phyloP scores from a whole-genome alignment of 2,113 vertebrate genomes.

The Saccopteryx bilineata region DNA sequence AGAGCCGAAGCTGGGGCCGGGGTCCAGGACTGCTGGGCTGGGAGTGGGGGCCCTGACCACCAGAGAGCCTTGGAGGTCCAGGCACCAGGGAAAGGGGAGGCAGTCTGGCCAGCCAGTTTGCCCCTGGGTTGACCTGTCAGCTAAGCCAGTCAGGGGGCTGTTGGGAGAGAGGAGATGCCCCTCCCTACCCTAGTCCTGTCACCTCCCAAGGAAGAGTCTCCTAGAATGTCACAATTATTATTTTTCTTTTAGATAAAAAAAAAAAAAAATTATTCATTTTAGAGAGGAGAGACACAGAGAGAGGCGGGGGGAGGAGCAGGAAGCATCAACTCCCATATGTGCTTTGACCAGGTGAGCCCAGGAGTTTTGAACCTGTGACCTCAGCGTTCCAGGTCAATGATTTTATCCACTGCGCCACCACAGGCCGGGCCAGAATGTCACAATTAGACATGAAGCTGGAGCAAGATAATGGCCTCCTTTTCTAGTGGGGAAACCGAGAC shows the following conservation, averaged over 20 bases:
- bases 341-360: too few relatives aligned
- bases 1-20: background rate
- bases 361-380: too few relatives aligned
- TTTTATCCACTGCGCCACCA: too few relatives aligned
- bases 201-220: background rate
- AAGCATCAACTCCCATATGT: too few relatives aligned
- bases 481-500: constrained; percentile 14
- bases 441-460: background rate
- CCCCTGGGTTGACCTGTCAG: background rate
- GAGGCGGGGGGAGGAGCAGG: too few relatives aligned
- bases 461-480: background rate
- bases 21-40: background rate
- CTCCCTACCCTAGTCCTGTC: background rate
- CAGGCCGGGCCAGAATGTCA: background rate
- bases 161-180: background rate
- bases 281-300: too few relatives aligned
- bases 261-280: too few relatives aligned
- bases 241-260: too few relatives aligned
- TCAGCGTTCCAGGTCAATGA: too few relatives aligned
- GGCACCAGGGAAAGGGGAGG: too few relatives aligned
- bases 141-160: background rate
- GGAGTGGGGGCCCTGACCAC: background rate
- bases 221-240: background rate
- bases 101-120: background rate
- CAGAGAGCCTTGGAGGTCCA: background rate